Conservation (phyloP, 2,797 vertebrate genomes). For the Anguilla marmorata region DNA sequence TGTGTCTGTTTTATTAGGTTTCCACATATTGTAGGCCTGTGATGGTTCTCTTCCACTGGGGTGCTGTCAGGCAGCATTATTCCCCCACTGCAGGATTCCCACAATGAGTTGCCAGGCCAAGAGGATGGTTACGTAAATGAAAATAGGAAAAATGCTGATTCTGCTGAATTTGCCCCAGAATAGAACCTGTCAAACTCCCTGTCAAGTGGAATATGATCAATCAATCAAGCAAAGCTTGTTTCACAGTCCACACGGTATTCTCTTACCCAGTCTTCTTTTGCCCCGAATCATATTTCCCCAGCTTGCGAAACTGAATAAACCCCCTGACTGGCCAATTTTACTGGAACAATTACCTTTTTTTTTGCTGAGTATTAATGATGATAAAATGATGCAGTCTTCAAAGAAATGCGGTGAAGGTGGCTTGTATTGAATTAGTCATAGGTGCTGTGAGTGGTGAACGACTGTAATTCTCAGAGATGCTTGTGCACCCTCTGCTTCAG, state of each 20-base stretch:
- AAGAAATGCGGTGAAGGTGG: conserved; percentile 14
- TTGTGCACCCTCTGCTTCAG: conserved; percentile 30
- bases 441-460: conserved; percentile 32
- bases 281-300: conserved; percentile 28
- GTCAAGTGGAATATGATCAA: background rate
- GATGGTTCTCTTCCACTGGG: background rate
- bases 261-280: conserved; percentile 21
- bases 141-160: background rate
- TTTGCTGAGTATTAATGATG: conserved; percentile 35
- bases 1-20: background rate
- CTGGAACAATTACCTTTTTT: background rate
- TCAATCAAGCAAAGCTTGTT: background rate
- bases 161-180: background rate
- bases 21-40: background rate
- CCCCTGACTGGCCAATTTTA: conserved; percentile 33
- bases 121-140: background rate
- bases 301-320: conserved; percentile 33
- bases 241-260: background rate
- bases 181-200: background rate
- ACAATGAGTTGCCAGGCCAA: background rate
- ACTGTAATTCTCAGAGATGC: background rate
- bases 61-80: background rate
- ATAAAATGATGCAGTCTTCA: conserved; percentile 37
- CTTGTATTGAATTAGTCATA: conserved; percentile 36
- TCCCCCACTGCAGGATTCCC: background rate